Conservation (phyloP, 2,113 vertebrate genomes). For the Balaeniceps rex region DNA sequence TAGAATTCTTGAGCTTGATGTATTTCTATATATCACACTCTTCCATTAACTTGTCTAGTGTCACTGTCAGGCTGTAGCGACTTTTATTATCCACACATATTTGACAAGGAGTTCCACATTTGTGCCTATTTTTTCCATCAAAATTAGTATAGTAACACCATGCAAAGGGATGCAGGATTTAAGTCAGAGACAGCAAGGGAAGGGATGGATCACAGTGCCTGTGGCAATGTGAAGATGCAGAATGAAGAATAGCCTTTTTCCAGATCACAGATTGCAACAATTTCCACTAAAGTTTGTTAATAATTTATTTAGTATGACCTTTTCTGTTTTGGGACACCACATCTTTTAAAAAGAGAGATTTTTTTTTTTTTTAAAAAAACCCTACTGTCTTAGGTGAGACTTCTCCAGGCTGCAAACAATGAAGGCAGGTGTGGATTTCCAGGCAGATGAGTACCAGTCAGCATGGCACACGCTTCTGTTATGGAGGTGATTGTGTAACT, state of each 20-base stretch:
- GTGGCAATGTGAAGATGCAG: not conserved
- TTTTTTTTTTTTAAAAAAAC: too few species aligned
- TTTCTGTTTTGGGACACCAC: not conserved
- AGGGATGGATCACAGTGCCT: not conserved
- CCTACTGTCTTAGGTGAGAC: not conserved
- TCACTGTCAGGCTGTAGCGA: not conserved
- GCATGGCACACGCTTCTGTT: accelerated
- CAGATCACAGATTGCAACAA: not conserved
- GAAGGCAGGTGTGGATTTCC: not conserved
- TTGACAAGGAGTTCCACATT: not conserved
- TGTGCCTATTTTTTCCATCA: not conserved
- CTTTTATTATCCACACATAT: not conserved
- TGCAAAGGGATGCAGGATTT: not conserved
- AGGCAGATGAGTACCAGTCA: not conserved
- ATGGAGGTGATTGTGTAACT: not conserved
- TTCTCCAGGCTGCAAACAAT: not conserved
- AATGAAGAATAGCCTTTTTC: not conserved
- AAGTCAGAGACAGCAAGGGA: not conserved
- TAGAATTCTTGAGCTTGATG: not conserved
- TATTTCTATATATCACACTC: not conserved
- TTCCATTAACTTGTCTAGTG: not conserved
- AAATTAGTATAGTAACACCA: not conserved
- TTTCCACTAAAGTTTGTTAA: not conserved
- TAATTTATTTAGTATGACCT: not conserved
- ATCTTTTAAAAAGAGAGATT: not conserved